Percentiles rank a stretch among this genome's conserved stretches.
Conservation (phyloP, 2,113 vertebrate species). For the Cinclus cinclus region DNA sequence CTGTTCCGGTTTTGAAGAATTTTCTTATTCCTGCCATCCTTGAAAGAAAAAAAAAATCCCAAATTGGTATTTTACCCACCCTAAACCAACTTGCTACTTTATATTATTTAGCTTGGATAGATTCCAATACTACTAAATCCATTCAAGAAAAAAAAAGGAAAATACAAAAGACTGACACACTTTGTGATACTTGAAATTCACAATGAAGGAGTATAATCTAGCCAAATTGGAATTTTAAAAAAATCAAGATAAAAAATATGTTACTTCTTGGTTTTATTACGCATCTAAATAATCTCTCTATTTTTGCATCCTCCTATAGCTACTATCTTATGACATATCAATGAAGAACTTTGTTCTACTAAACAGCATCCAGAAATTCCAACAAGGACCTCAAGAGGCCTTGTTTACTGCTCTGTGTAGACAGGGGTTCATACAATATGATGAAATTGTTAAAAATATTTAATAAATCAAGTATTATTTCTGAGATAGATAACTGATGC, state of each 20-base stretch:
- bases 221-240: not conserved
- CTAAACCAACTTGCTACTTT: not conserved
- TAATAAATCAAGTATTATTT: not conserved
- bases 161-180: rapidly evolving
- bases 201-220: not conserved
- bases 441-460: not conserved
- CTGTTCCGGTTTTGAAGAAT: not conserved
- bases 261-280: not conserved
- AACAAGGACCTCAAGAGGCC: not conserved
- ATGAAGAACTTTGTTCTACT: not conserved
- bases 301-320: not conserved
- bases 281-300: not conserved
- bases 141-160: not conserved
- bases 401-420: not conserved
- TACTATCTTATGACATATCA: not conserved
- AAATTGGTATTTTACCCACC: rapidly evolving
- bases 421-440: not conserved
- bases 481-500: not conserved
- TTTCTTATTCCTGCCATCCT: not conserved
- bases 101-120: not conserved
- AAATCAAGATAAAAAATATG: not conserved
- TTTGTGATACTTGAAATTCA: not conserved
- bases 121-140: not conserved
- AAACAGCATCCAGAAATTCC: not conserved
- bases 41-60: not conserved